A percentile compares a stretch with the other conserved stretches of the same genome.
phyloP scores from a whole-genome alignment of 1,140 invertebrate species.

The Heliconius hermathena region DNA sequence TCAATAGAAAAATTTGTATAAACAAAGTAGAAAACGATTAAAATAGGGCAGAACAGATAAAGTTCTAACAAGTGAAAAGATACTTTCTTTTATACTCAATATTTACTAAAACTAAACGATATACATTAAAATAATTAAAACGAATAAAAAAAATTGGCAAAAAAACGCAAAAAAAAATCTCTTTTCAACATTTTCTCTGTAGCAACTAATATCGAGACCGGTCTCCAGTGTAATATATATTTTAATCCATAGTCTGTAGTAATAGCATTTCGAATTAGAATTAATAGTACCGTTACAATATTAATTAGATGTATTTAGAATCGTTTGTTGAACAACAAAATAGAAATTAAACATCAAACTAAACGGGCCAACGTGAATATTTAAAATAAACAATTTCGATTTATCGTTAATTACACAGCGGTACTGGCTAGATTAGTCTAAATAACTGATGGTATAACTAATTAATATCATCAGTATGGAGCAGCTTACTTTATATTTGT shows the following conservation, averaged over 20 bases:
- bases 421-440: constrained; percentile 32
- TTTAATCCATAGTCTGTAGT: not conserved
- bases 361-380: constrained; percentile 22
- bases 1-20: no score
- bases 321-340: not conserved
- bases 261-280: not conserved
- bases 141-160: no score
- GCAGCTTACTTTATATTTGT: constrained; percentile 26
- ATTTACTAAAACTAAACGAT: no score
- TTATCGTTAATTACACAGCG: constrained; percentile 28
- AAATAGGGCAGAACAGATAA: no score
- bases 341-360: constrained; percentile 24
- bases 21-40: no score
- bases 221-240: not conserved
- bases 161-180: no score
- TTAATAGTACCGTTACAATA: constrained; percentile 5
- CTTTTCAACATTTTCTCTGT: not conserved
- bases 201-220: not conserved
- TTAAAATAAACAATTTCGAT: constrained; percentile 34
- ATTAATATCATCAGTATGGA: constrained; percentile 22
- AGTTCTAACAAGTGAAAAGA: no score
- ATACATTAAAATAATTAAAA: no score
- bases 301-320: constrained; percentile 10
- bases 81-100: no score
- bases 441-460: constrained; percentile 34